Evolutionary conservation across 2,888 invertebrate species (phyloP).

Genomic region (Dioctria linearis): DNA sequence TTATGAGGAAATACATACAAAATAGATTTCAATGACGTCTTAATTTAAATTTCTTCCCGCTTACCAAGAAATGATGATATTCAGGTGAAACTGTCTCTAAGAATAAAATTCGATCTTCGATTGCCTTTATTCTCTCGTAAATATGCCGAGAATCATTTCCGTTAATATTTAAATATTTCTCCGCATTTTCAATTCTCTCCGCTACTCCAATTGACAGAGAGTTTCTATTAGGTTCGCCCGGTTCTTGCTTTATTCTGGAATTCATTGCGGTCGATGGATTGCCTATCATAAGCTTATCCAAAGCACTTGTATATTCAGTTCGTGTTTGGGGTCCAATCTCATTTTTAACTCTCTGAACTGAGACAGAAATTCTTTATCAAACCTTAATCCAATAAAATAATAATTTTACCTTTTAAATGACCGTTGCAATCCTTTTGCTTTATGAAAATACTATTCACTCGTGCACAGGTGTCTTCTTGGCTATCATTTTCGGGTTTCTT

Average conservation of each 20-base stretch:
- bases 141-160: constrained; percentile 77
- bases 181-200: constrained; percentile 78
- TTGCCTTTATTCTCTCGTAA: constrained; percentile 78
- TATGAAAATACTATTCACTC: constrained; percentile 81
- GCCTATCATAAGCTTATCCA: constrained; percentile 72
- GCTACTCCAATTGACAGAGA: constrained; percentile 73
- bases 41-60: too few relatives aligned
- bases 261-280: background rate
- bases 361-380: background rate
- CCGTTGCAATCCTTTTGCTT: constrained; percentile 83
- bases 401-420: constrained; percentile 81
- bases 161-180: constrained; percentile 73
- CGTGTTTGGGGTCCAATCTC: constrained; percentile 79
- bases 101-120: constrained; percentile 82
- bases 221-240: background rate
- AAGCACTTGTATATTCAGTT: constrained; percentile 70
- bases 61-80: constrained; percentile 80
- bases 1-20: background rate
- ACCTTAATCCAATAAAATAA: background rate
- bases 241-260: constrained; percentile 54
- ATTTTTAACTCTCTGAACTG: constrained; percentile 81
- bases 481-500: constrained; percentile 55
- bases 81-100: constrained; percentile 87
- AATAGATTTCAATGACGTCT: background rate
- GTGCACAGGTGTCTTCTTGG: constrained; percentile 78